These are phyloP conservation scores for Amphimedon queenslandica DNA, from an alignment of 37 sponge, comb jelly and placozoan genomes.

Conservation along the genomic window DNA sequence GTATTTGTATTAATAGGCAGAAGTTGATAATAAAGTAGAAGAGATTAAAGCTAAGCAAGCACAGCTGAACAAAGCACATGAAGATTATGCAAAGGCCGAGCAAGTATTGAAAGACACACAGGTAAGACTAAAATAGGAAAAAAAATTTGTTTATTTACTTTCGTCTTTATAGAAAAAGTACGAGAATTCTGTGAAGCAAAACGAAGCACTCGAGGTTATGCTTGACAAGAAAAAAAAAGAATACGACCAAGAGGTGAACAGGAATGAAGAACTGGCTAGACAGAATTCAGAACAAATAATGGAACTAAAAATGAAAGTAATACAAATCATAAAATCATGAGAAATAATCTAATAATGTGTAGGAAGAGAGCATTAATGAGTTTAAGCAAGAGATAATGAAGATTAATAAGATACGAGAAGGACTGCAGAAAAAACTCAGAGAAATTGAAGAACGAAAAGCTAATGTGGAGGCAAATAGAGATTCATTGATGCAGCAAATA, in stretches of 20 bases:
- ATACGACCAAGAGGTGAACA: constrained; percentile 84
- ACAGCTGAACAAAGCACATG: constrained; percentile 78
- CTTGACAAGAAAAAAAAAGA: constrained; percentile 76
- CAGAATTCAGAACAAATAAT: constrained; percentile 66
- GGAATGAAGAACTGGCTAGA: constrained; percentile 69
- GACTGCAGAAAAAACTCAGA: constrained; percentile 69
- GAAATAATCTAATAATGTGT: too few species aligned
- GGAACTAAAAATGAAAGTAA: constrained; percentile 33
- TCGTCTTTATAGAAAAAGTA: constrained; percentile 30
- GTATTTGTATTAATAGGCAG: constrained; percentile 9
- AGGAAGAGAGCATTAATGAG: constrained; percentile 83
- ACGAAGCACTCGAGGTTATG: constrained; percentile 58
- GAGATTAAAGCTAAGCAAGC: constrained; percentile 85
- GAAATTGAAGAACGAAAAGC: constrained; percentile 77
- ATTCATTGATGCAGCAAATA: constrained; percentile 78
- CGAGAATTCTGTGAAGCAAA: constrained; percentile 76
- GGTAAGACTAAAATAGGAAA: constrained; percentile 23
- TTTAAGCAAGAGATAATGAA: constrained; percentile 75
- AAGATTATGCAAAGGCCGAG: constrained; percentile 72
- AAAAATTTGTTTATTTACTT: neutral
- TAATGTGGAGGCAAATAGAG: constrained; percentile 77
- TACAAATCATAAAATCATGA: too few species aligned
- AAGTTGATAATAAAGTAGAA: constrained; percentile 49
- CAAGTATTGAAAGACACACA: constrained; percentile 76
- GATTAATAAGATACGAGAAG: constrained; percentile 69